Evolutionary conservation across 2,113 vertebrate genomes (phyloP).

Genomic region (Rhadina sibilatrix): DNA sequence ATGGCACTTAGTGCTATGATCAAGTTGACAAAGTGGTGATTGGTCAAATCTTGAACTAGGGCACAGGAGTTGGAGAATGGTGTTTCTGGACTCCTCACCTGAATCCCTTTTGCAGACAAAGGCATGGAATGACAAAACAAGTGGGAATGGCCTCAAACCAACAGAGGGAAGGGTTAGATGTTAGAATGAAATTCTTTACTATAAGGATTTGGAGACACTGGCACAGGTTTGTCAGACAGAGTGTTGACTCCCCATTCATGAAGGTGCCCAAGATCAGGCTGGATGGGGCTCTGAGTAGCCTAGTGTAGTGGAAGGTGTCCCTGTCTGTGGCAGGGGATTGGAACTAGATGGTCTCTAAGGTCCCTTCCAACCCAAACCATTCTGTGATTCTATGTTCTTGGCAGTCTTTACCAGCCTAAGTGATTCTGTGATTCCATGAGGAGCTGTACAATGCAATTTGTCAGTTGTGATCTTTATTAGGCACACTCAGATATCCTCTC

Average conservation of each 20-base stretch:
- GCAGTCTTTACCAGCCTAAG: neutral
- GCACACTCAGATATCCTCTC: fast-evolving
- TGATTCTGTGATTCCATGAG: neutral
- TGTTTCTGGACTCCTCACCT: neutral
- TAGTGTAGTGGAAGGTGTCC: neutral
- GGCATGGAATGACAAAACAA: neutral
- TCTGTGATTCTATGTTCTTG: neutral
- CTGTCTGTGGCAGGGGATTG: neutral
- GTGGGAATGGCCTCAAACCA: neutral
- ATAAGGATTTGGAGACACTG: neutral
- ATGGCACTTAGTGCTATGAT: neutral
- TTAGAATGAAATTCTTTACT: neutral
- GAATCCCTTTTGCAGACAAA: neutral
- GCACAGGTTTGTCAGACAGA: neutral
- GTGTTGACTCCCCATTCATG: neutral
- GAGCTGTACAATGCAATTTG: neutral
- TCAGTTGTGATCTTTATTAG: neutral
- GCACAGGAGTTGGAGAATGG: neutral
- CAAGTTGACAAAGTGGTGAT: neutral
- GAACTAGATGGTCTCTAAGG: neutral
- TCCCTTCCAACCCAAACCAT: neutral
- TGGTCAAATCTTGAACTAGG: neutral
- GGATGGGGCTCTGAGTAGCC: neutral
- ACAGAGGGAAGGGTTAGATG: neutral
- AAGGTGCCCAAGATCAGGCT: neutral